Evolutionary conservation across 2,797 vertebrate species (phyloP).

Genomic region (Betta splendens): DNA sequence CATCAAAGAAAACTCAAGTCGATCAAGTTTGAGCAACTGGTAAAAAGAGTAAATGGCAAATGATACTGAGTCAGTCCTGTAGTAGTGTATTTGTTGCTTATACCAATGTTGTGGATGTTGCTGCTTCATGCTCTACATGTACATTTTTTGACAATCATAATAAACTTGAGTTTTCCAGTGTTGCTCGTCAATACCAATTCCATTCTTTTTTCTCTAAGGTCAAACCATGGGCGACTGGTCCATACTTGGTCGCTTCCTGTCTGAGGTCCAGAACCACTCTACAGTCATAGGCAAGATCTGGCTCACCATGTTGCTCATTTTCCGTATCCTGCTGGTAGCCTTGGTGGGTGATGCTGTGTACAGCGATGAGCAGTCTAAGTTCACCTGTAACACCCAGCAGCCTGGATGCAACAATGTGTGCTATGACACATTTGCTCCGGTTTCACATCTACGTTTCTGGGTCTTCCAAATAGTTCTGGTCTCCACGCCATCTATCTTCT

Average conservation of each 20-base stretch:
- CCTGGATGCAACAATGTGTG: slow-evolving; percentile 77
- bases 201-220: slow-evolving; percentile 26
- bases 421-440: slow-evolving; percentile 66
- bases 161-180: neutral
- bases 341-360: slow-evolving; percentile 70
- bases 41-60: too few species aligned
- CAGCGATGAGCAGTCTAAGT: slow-evolving; percentile 74
- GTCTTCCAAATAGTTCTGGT: slow-evolving; percentile 78
- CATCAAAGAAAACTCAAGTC: too few species aligned
- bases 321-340: slow-evolving; percentile 74
- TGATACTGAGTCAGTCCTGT: too few species aligned
- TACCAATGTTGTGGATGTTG: too few species aligned
- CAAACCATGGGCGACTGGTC: slow-evolving; percentile 74
- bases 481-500: slow-evolving; percentile 73
- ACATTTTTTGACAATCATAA: neutral
- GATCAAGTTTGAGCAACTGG: too few species aligned
- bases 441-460: slow-evolving; percentile 77
- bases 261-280: slow-evolving; percentile 75
- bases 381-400: slow-evolving; percentile 75
- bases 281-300: slow-evolving; percentile 76
- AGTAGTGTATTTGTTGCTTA: too few species aligned
- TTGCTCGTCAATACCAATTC: neutral
- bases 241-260: slow-evolving; percentile 72
- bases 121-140: too few species aligned
- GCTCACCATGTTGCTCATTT: slow-evolving; percentile 77